Evolutionary conservation across 2,888 invertebrate species (phyloP).

Genomic region (Sabatieria punctata): DNA sequence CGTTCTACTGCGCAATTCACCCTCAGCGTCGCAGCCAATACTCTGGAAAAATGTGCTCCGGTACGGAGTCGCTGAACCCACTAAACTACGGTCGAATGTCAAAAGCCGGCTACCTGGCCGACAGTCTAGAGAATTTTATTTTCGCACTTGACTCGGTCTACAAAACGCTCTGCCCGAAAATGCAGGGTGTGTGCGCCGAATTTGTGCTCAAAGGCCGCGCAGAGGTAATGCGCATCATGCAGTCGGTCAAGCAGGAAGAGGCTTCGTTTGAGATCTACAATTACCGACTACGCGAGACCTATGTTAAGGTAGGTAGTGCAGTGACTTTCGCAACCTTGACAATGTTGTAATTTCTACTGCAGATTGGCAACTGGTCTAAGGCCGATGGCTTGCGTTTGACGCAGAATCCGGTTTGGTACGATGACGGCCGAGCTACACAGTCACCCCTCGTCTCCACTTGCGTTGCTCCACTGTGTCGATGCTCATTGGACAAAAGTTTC

Average conservation of each 20-base stretch:
- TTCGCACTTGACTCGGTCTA: conserved; percentile 22
- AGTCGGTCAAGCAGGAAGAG: conserved; percentile 15
- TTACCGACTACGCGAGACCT: not conserved
- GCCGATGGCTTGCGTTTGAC: conserved; percentile 16
- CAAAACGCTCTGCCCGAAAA: conserved; percentile 14
- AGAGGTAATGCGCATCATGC: conserved; percentile 15
- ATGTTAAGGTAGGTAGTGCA: conserved; percentile 7
- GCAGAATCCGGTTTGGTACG: conserved; percentile 14
- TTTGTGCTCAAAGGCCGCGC: conserved; percentile 23
- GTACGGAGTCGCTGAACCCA: conserved; percentile 20
- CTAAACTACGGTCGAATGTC: conserved; percentile 19
- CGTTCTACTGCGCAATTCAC: conserved; percentile 7
- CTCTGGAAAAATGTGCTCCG: conserved; percentile 23
- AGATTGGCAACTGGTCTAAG: conserved; percentile 31
- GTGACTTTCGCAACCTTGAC: too few species aligned
- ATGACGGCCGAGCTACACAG: conserved; percentile 3
- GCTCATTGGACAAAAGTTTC: conserved; percentile 23
- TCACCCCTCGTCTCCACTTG: conserved; percentile 16
- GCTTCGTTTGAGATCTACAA: conserved; percentile 22
- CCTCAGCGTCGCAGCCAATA: conserved; percentile 4
- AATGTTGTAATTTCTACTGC: conserved; percentile 16
- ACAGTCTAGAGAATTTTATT: conserved; percentile 22
- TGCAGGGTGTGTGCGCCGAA: conserved; percentile 23
- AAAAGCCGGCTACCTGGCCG: conserved; percentile 21
- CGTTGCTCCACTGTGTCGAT: conserved; percentile 26